These are phyloP conservation scores for Sipha maydis DNA, from an alignment of 2,888 invertebrate genomes.

Conservation along the genomic window DNA sequence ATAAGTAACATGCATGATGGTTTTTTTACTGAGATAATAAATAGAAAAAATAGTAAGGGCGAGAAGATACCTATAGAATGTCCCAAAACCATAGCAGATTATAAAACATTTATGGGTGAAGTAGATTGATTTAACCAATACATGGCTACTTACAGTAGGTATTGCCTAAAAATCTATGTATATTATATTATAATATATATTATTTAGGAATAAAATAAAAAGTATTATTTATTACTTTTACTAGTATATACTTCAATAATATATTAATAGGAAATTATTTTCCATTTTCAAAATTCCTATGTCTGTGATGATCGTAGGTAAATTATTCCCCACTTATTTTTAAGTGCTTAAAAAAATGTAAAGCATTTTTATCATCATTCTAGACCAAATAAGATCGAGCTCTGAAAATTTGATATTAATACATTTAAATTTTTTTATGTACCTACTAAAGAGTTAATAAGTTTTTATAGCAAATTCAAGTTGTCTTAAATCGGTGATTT, in stretches of 20 bases:
- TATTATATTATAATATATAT: no score
- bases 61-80: constrained; percentile 44
- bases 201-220: not conserved
- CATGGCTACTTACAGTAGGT: not conserved
- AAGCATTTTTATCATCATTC: not conserved
- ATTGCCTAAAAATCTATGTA: not conserved
- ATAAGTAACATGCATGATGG: constrained; percentile 19
- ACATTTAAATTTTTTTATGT: not conserved
- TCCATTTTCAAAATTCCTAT: no score
- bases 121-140: constrained; percentile 49
- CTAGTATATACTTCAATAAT: no score
- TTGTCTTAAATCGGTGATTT: no score
- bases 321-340: not conserved
- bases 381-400: not conserved
- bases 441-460: not conserved
- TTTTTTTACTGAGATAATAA: not conserved
- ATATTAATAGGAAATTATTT: no score
- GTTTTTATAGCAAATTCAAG: no score
- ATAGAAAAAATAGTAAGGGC: constrained; percentile 22
- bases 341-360: not conserved
- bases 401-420: not conserved
- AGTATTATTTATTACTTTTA: no score
- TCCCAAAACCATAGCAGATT: constrained; percentile 63
- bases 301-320: not conserved
- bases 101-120: constrained; percentile 64